Evolutionary conservation across 2,888 invertebrate species (phyloP).

Genomic region (Epsilonema sp.): DNA sequence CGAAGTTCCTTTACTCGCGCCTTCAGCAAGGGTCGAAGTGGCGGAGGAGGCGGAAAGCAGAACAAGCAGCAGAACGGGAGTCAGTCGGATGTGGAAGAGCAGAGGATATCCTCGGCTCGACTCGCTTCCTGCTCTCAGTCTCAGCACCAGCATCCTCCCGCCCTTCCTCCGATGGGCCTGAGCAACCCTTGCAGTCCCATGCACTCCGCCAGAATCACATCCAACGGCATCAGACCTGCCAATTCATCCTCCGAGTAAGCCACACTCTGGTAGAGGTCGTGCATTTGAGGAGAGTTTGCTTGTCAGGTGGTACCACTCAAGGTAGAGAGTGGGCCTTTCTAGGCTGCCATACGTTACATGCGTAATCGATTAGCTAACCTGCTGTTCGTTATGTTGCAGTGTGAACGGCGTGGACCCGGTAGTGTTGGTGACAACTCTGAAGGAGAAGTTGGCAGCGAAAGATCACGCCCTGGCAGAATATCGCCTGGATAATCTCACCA

Average conservation of each 20-base stretch:
- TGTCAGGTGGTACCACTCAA: background rate
- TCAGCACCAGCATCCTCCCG: conserved; percentile 1
- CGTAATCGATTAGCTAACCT: no score
- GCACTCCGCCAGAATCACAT: conserved; percentile 3
- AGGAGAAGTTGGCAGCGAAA: conserved; percentile 79
- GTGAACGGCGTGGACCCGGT: background rate
- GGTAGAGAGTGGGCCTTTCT: no score
- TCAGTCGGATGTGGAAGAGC: conserved; percentile 37
- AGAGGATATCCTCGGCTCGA: no score
- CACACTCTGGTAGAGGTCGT: conserved; percentile 3
- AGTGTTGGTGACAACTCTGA: conserved; percentile 35
- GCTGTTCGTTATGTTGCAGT: no score
- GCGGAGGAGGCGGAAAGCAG: no score
- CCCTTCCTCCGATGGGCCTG: background rate
- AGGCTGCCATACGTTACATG: no score
- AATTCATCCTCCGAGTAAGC: conserved; percentile 37
- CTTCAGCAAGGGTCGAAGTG: conserved; percentile 41
- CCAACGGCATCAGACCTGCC: conserved; percentile 27
- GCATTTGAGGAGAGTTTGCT: background rate
- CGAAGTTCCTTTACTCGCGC: conserved; percentile 93
- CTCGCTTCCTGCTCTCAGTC: no score
- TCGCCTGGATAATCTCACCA: conserved; percentile 78
- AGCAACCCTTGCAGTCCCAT: conserved; percentile 5
- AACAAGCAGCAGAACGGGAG: conserved; percentile 15
- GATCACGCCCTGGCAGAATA: conserved; percentile 90